phyloP scores from a whole-genome alignment of 2,888 invertebrate genomes.

The Agonopterix alstromeriana region DNA sequence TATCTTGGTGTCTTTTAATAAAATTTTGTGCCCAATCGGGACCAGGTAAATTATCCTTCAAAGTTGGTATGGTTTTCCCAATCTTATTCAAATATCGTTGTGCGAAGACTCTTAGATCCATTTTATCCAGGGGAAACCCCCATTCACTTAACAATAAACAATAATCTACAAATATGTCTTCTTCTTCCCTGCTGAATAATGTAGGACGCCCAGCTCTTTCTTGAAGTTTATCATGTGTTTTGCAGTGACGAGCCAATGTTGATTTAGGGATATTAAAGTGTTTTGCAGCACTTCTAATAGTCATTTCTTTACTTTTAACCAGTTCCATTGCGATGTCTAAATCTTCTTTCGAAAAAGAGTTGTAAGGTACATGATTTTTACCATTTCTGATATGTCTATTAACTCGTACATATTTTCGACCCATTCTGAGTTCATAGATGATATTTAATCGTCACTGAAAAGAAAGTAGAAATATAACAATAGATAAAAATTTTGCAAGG shows the following conservation, averaged over 20 bases:
- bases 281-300: too few species aligned
- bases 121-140: background rate
- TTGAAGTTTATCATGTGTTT: background rate
- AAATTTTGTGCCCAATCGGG: slow-evolving; percentile 14
- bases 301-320: too few species aligned
- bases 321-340: too few species aligned
- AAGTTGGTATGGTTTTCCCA: slow-evolving; percentile 2
- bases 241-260: background rate
- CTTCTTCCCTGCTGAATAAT: background rate
- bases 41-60: slow-evolving; percentile 18
- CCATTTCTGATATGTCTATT: too few species aligned
- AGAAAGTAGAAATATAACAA: too few species aligned
- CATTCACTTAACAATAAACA: background rate
- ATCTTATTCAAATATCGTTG: background rate
- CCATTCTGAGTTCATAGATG: too few species aligned
- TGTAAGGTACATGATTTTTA: too few species aligned
- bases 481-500: too few species aligned
- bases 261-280: too few species aligned
- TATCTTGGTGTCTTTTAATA: slow-evolving; percentile 13
- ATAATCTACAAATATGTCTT: background rate
- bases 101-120: background rate
- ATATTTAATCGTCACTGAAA: too few species aligned
- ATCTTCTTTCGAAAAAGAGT: too few species aligned
- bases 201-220: background rate
- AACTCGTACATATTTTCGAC: too few species aligned